A percentile compares a stretch with the other conserved stretches of the same genome.
Conservation (phyloP, 2,888 invertebrate species). For the Hedychridium roseum region DNA sequence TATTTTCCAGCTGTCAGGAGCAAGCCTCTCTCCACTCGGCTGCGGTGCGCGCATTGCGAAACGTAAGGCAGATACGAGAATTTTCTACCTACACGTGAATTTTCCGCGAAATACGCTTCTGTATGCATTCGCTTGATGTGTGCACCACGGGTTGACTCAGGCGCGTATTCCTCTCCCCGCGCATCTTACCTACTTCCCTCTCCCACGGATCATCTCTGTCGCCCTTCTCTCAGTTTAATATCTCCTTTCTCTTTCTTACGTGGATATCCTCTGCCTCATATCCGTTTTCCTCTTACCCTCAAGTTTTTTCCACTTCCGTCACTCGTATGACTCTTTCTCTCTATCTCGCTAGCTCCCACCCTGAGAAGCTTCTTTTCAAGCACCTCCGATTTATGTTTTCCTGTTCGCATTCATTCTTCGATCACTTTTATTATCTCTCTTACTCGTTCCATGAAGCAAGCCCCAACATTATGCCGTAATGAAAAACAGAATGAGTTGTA, state of each 20-base stretch:
- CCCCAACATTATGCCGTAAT: constrained; percentile 35
- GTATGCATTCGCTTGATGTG: constrained; percentile 30
- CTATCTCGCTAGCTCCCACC: constrained; percentile 32
- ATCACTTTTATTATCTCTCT: too few relatives aligned
- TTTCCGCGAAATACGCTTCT: constrained; percentile 41
- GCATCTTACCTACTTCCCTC: constrained; percentile 6
- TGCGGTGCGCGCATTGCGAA: constrained; percentile 24
- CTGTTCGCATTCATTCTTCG: constrained; percentile 22
- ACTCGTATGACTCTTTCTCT: constrained; percentile 22
- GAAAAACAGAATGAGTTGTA: too few relatives aligned
- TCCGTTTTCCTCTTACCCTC: neutral
- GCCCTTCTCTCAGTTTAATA: neutral
- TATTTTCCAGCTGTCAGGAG: constrained; percentile 49
- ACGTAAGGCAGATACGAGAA: constrained; percentile 27
- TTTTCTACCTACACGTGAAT: constrained; percentile 17
- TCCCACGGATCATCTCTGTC: constrained; percentile 1
- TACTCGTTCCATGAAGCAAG: constrained; percentile 25
- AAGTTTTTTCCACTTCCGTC: neutral
- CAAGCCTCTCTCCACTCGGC: constrained; percentile 36
- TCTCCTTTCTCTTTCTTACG: neutral
- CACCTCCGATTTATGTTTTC: constrained; percentile 49
- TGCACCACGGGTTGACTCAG: too few relatives aligned
- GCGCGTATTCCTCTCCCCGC: too few relatives aligned
- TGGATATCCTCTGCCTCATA: too few relatives aligned
- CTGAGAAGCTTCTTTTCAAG: too few relatives aligned